phyloP scores from a whole-genome alignment of 2,888 invertebrate genomes.

The Heteromyza rotundicornis region DNA sequence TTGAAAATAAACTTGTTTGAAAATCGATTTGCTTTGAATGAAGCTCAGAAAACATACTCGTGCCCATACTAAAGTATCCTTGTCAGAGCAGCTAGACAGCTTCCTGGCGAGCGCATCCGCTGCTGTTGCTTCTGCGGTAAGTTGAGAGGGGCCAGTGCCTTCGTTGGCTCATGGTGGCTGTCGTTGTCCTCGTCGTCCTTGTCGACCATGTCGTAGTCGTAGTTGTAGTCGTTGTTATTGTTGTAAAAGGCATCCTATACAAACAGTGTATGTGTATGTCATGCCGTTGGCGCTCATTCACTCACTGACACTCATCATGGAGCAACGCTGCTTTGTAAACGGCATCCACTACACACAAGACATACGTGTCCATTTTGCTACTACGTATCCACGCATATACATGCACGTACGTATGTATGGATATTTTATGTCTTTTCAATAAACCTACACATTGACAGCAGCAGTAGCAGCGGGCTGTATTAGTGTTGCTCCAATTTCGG shows the following conservation, averaged over 20 bases:
- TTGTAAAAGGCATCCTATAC: background rate
- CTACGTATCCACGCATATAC: background rate
- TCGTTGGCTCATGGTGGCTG: no score
- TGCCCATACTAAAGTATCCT: background rate
- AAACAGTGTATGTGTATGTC: no score
- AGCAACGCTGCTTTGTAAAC: no score
- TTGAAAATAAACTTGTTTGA: conserved; percentile 1
- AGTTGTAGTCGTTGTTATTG: background rate
- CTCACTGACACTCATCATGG: no score
- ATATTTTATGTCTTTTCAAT: no score
- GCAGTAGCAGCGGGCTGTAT: no score
- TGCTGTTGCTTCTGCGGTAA: background rate
- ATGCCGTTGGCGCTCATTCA: conserved; percentile 1
- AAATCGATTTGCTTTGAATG: conserved; percentile 1
- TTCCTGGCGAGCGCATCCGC: background rate
- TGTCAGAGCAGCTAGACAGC: background rate
- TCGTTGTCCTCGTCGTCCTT: background rate
- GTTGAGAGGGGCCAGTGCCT: no score
- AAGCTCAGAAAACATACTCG: no score
- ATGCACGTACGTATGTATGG: background rate
- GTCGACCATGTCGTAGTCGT: background rate
- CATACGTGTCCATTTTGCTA: background rate
- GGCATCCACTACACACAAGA: background rate
- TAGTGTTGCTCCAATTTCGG: conserved; percentile 33
- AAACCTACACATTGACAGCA: no score